Conservation (phyloP, 2,797 vertebrate species). For the Anniella stebbinsi region DNA sequence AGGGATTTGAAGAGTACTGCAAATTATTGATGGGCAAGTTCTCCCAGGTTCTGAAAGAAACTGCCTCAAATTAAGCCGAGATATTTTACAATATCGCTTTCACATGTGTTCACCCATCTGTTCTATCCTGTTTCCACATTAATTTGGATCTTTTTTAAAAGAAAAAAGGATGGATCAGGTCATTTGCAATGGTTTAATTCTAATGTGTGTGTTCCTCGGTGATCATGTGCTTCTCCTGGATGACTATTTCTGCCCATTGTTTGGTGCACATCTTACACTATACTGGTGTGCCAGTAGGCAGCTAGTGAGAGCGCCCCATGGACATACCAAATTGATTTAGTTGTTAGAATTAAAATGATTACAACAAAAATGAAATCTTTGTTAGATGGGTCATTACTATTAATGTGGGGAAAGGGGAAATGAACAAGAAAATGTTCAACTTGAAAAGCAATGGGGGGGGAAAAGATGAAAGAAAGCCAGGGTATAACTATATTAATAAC, state of each 20-base stretch:
- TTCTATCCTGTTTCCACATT: too few relatives aligned
- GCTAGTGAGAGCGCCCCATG: background rate
- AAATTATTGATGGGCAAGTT: background rate
- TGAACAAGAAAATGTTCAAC: background rate
- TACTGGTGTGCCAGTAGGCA: background rate
- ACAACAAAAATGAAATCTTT: background rate
- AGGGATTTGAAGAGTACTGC: background rate
- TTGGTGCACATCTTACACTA: background rate
- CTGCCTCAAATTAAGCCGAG: background rate
- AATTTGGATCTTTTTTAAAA: too few relatives aligned
- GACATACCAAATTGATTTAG: background rate
- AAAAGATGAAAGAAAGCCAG: background rate
- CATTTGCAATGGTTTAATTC: too few relatives aligned
- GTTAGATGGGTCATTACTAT: background rate
- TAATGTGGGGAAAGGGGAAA: background rate
- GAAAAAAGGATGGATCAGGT: too few relatives aligned
- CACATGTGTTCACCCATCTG: too few relatives aligned
- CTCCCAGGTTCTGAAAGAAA: background rate
- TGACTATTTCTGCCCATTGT: background rate
- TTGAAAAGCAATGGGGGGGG: background rate
- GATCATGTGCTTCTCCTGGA: background rate
- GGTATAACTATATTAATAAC: constrained; percentile 7
- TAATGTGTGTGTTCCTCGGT: too few relatives aligned
- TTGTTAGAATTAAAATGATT: background rate
- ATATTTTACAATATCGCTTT: too few relatives aligned